These are phyloP conservation scores for Sarcophaga carnaria DNA, from an alignment of 2,888 invertebrate genomes.

Conservation along the genomic window DNA sequence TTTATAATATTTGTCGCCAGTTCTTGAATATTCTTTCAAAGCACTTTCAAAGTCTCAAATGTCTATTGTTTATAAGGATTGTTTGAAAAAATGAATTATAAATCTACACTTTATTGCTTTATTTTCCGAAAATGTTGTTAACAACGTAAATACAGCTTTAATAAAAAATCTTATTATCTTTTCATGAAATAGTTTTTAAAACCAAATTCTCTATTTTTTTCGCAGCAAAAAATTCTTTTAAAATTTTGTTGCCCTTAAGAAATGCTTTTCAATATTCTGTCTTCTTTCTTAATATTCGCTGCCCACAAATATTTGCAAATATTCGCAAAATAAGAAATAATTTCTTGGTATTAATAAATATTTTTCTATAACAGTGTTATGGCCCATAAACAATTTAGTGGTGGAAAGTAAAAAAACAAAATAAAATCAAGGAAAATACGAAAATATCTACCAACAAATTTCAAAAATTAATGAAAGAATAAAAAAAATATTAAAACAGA, in stretches of 20 bases:
- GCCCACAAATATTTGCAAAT: not conserved
- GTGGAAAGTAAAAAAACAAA: slow-evolving; percentile 18
- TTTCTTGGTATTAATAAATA: slow-evolving; percentile 52
- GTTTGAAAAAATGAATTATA: no score
- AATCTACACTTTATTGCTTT: no score
- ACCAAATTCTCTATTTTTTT: not conserved
- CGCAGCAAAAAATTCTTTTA: not conserved
- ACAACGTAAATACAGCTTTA: no score
- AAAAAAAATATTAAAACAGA: slow-evolving; percentile 7
- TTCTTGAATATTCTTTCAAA: no score
- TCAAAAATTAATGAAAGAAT: not conserved
- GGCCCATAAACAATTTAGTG: slow-evolving; percentile 56
- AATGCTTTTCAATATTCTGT: not conserved
- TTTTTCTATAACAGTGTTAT: slow-evolving; percentile 53
- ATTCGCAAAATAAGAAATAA: slow-evolving; percentile 46
- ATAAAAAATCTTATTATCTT: no score
- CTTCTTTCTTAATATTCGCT: not conserved
- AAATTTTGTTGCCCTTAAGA: slow-evolving; percentile 27
- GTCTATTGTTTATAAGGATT: no score
- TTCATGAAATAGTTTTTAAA: not conserved
- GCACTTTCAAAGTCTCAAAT: no score
- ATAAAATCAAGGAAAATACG: not conserved
- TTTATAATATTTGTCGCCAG: no score
- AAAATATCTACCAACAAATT: not conserved
- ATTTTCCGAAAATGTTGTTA: no score